A percentile compares a stretch with the other conserved stretches of the same genome.
Conservation (phyloP, 2,113 vertebrate genomes). For the Paedocypris sp. region DNA sequence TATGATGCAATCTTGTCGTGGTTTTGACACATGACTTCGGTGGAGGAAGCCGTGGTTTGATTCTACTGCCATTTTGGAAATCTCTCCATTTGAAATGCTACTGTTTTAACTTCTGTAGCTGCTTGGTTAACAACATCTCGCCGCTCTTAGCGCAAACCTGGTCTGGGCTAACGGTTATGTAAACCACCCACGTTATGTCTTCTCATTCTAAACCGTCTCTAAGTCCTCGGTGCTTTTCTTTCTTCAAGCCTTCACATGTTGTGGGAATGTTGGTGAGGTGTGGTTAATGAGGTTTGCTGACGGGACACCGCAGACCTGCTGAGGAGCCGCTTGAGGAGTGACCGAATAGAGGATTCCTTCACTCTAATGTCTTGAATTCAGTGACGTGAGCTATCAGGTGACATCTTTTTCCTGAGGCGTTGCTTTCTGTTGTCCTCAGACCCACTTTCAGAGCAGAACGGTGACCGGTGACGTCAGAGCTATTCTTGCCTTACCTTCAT, state of each 20-base stretch:
- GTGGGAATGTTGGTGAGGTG: background rate
- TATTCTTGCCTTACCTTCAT: no score
- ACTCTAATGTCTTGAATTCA: background rate
- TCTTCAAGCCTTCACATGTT: background rate
- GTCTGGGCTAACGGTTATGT: conserved; percentile 29
- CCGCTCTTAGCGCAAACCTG: conserved; percentile 24
- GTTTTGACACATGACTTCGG: no score
- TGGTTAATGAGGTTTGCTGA: background rate
- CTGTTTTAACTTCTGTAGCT: no score
- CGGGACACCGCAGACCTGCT: background rate
- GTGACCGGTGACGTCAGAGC: conserved; percentile 36
- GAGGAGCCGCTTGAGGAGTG: no score
- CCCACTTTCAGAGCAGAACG: conserved; percentile 33
- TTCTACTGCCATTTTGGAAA: no score
- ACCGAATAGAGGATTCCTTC: no score
- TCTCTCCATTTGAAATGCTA: no score
- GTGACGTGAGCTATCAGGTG: background rate
- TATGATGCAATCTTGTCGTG: no score
- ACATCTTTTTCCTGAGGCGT: conserved; percentile 27
- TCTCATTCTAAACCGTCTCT: background rate
- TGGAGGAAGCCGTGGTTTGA: no score
- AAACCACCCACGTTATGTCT: conserved; percentile 36
- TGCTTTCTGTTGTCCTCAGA: conserved; percentile 19
- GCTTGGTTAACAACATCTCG: no score
- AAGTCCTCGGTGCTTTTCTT: background rate